Base-by-base conservation (phyloP, 2,888 invertebrate species). In the Aspidapion aeneum region DNA sequence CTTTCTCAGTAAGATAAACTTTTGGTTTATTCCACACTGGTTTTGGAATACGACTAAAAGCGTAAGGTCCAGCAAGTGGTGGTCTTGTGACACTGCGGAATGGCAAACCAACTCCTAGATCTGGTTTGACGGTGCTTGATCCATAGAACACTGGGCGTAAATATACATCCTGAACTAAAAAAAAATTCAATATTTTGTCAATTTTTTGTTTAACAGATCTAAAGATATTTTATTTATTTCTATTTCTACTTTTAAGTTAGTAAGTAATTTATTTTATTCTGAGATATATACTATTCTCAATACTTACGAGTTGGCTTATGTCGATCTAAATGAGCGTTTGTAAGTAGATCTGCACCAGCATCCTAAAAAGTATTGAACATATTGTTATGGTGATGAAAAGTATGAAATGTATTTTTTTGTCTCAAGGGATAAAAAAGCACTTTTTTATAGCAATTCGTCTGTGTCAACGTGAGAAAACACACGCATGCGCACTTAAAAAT, bases 51-150 rank as follows among this genome's bases (percentile, higher is more conserved):
- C 93, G 86, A 74, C 94, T 94, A 83, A 94, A 95, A 62, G 94
- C 94, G 78, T 93, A 95, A 22, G 94, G 94, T 21, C 94, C 95
- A 18, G 93, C 94, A 71, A 90, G 81, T 16, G 94, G 93, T 16
- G 93, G 90, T 69, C 93, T 83, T 0, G 89, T 89, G 56, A 87
- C 87, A 0, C 85, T 82, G 74, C 87, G 87, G 52, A 84, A 79
- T 67, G 77, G 73, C 18, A 80, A 66, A 18, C 78, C 79, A 51
- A 76, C 74, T 50, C 81, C 80, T 63, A 77, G 71, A 63, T 81
- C 81, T 7, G 81, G 79, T 70, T 81, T 81, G 2, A 79, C 76
- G 1, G 81, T 81, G 19, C 78, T 78, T 12, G 77, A 73, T n/a
- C 77, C 80, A 62, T 79, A 79, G 63, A 78, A 78, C n/a, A 77